A percentile compares a stretch with the other conserved stretches of the same genome.
Evolutionary conservation across 2,113 vertebrate genomes (phyloP).

Genomic region (Petrocephalus microphthalmus): DNA sequence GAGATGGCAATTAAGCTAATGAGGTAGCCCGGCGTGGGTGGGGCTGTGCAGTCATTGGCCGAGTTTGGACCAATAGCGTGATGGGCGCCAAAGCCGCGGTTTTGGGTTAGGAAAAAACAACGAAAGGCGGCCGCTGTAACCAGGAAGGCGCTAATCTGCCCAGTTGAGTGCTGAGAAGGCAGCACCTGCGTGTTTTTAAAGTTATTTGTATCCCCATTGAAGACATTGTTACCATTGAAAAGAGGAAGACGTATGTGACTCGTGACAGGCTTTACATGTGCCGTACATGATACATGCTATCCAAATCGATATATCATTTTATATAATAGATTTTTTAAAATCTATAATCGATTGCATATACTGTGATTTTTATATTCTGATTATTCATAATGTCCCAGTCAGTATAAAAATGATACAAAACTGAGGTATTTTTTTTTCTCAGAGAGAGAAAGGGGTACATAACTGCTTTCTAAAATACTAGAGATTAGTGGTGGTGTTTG

Average conservation of each 20-base stretch:
- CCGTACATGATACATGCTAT: background rate
- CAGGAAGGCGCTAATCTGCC: background rate
- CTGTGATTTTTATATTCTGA: background rate
- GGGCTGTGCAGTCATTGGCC: slow-evolving; percentile 27
- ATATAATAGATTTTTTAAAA: background rate
- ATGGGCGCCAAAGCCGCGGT: slow-evolving; percentile 29
- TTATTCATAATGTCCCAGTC: background rate
- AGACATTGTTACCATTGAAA: background rate
- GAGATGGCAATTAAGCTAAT: background rate
- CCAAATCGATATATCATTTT: background rate
- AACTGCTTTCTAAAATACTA: background rate
- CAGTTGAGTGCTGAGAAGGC: background rate
- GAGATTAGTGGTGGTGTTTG: background rate
- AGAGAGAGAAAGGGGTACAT: background rate
- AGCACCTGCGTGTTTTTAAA: background rate
- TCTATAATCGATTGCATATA: background rate
- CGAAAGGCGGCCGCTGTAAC: background rate
- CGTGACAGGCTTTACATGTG: background rate
- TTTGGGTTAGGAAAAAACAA: slow-evolving; percentile 1
- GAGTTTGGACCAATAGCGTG: slow-evolving; percentile 28
- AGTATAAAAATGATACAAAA: background rate
- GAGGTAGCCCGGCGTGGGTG: background rate
- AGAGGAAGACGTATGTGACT: background rate
- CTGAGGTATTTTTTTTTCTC: background rate
- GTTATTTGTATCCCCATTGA: background rate